These are phyloP conservation scores for Drosophila vallismaia DNA, from an alignment of 2,888 invertebrate genomes.

Conservation along the genomic window DNA sequence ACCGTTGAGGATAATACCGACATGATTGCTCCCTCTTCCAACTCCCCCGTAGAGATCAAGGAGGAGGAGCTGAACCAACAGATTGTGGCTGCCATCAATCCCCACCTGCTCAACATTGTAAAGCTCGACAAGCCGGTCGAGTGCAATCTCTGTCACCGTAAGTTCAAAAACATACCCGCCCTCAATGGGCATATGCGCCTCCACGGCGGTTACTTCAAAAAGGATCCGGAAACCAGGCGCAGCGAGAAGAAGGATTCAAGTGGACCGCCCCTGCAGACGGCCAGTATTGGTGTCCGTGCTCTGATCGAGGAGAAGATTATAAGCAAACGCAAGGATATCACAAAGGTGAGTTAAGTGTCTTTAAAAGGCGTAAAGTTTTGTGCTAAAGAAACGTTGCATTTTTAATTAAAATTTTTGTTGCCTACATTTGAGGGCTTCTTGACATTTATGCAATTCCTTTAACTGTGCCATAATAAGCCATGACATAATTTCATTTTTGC, in stretches of 20 bases:
- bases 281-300: slow-evolving; percentile 94
- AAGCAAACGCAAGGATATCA: slow-evolving; percentile 88
- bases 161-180: slow-evolving; percentile 98
- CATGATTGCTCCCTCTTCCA: slow-evolving; percentile 67
- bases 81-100: slow-evolving; percentile 78
- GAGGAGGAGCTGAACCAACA: slow-evolving; percentile 75
- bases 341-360: slow-evolving; percentile 72
- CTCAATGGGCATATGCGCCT: slow-evolving; percentile 99
- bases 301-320: slow-evolving; percentile 97
- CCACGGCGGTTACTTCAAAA: slow-evolving; percentile 98
- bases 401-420: neutral
- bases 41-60: slow-evolving; percentile 62
- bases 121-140: slow-evolving; percentile 93
- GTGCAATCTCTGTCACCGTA: slow-evolving; percentile 96
- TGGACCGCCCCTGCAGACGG: slow-evolving; percentile 95
- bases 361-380: too few species aligned
- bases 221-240: slow-evolving; percentile 94
- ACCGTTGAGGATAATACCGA: slow-evolving; percentile 78
- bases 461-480: neutral
- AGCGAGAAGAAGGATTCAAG: slow-evolving; percentile 92
- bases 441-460: neutral
- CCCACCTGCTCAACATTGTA: slow-evolving; percentile 83
- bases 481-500: neutral
- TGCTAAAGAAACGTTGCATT: too few species aligned
- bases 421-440: neutral